Evolutionary conservation across 2,888 invertebrate genomes (phyloP).

Genomic region (Odontothrips loti): DNA sequence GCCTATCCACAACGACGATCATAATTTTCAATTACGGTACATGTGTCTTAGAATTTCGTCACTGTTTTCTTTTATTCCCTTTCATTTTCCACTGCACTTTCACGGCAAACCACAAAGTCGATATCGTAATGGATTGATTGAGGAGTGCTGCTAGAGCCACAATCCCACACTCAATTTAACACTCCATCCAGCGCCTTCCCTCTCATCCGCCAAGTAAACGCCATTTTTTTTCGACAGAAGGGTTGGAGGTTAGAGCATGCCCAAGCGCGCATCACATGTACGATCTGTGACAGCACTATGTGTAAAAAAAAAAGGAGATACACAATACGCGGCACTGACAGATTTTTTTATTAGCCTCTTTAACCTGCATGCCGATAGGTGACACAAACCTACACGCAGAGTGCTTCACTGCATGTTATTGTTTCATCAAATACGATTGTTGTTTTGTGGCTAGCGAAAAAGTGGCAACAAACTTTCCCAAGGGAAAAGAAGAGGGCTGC

Average conservation of each 20-base stretch:
- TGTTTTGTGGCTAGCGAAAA: background rate
- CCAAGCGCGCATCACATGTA: background rate
- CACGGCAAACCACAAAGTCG: background rate
- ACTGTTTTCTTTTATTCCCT: too few relatives aligned
- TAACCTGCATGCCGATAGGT: background rate
- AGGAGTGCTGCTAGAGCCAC: background rate
- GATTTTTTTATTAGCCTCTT: background rate
- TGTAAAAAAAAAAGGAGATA: background rate
- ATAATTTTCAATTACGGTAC: too few relatives aligned
- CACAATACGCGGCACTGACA: background rate
- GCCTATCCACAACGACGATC: too few relatives aligned
- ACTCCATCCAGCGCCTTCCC: background rate
- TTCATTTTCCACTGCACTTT: too few relatives aligned
- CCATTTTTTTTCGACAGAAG: background rate
- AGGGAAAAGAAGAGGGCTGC: background rate
- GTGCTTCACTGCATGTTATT: background rate
- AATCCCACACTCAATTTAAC: slow-evolving; percentile 26
- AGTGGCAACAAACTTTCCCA: background rate
- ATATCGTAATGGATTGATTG: background rate
- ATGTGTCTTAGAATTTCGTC: too few relatives aligned
- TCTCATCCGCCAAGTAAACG: background rate
- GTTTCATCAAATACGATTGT: slow-evolving; percentile 13
- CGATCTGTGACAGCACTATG: background rate
- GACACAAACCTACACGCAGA: too few relatives aligned
- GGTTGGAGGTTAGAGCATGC: background rate